Conservation (phyloP, 2,113 vertebrate species). For the Cettia cetti region DNA sequence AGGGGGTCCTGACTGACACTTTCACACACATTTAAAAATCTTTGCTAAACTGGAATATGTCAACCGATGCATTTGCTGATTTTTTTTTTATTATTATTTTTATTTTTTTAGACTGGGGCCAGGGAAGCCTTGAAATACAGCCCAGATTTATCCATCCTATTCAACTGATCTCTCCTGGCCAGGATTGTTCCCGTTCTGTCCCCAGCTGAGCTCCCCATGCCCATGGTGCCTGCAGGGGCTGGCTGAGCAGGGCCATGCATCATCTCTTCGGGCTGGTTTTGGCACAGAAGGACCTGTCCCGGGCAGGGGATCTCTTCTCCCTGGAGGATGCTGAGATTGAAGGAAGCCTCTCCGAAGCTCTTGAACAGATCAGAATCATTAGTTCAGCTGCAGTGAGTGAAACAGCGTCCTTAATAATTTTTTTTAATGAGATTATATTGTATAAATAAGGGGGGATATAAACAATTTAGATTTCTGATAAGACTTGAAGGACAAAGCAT, state of each 20-base stretch:
- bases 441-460: not conserved
- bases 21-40: not conserved
- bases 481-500: not conserved
- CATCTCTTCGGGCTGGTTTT: slow-evolving; percentile 90
- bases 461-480: not conserved
- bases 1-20: not conserved
- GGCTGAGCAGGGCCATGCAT: slow-evolving; percentile 78
- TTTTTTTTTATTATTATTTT: too few species aligned
- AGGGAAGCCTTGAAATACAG: not conserved
- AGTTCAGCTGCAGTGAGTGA: slow-evolving; percentile 88
- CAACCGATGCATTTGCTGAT: not conserved
- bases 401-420: not conserved
- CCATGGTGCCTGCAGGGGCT: not conserved
- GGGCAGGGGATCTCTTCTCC: slow-evolving; percentile 94
- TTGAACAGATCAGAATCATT: slow-evolving; percentile 91
- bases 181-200: not conserved
- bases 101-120: not conserved
- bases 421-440: not conserved
- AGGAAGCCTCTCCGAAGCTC: slow-evolving; percentile 87
- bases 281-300: slow-evolving; percentile 90
- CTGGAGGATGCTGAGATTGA: slow-evolving; percentile 91
- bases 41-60: not conserved
- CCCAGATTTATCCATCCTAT: not conserved
- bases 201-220: not conserved
- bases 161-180: fast-evolving